These are phyloP conservation scores for Pteria penguin DNA, from an alignment of 2,888 invertebrate genomes.

Conservation along the genomic window DNA sequence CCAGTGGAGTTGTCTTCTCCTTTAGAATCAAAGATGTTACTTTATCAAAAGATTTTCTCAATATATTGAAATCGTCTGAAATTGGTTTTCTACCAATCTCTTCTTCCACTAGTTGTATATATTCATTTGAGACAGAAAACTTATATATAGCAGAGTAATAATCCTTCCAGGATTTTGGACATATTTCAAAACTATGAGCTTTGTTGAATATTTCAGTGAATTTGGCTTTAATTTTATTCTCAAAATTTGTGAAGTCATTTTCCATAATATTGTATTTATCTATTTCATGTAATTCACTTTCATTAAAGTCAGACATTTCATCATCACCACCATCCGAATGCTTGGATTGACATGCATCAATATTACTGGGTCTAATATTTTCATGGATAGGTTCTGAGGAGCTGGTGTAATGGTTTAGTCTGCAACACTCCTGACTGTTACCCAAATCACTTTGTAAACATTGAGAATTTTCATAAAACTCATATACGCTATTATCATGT, in stretches of 20 bases:
- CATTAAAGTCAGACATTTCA: slow-evolving; percentile 15
- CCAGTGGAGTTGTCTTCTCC: background rate
- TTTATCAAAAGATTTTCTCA: background rate
- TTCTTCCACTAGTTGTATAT: background rate
- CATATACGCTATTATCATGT: background rate
- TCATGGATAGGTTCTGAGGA: no score
- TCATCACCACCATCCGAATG: background rate
- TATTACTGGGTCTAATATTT: no score
- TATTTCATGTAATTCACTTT: background rate
- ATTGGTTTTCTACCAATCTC: background rate
- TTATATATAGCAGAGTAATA: background rate
- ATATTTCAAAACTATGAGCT: background rate
- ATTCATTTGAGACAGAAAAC: background rate
- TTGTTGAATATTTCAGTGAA: background rate
- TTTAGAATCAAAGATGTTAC: background rate
- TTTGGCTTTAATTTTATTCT: background rate
- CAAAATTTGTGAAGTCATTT: background rate
- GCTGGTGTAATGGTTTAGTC: background rate
- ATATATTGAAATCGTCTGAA: background rate
- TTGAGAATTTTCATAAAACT: background rate
- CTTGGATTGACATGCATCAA: no score
- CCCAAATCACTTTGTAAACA: background rate
- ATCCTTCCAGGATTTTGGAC: background rate
- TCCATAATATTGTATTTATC: background rate
- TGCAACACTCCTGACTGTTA: background rate